Base-by-base conservation (phyloP, 2,113 vertebrate genomes). In the Sylvietta virens region DNA sequence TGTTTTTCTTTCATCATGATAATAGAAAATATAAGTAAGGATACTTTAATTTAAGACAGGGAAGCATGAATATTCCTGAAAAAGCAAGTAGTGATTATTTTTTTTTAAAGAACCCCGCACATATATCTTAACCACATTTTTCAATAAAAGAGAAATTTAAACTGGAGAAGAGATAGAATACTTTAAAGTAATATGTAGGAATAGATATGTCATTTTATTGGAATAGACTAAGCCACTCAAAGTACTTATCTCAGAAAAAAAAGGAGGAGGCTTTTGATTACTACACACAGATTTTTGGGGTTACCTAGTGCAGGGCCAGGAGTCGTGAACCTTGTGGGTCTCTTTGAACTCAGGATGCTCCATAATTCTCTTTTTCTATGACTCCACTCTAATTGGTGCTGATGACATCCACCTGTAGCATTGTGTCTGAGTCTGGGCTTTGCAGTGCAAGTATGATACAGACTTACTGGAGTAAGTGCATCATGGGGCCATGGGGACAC, bases 401-500 rank as follows among this genome's bases (percentile, higher is more conserved):
- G 21, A 15, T 57, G 54, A 57, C 22, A n/a, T 35, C 61, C 11
- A 30, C 8, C 15, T 37, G 18, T 50, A 51, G 9, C 30, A 6
- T 10, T 26, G 11, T 22, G 11, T 56, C 42, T 61, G 45, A 10
- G 12, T 51, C 12, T 51, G 42, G 37, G 30, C 28, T 64, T 10
- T 0, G 0, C 9, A 16, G 37, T 27, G 11, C 9, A 50, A 22
- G 14, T 30, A 44, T 3, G 0, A 16, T 13, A 44, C 3, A 20
- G 20, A 35, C 3, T 81, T 47, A 58, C 4, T 23, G 56, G 5
- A 20, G 3, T 42, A 24, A 33, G 13, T 33, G 8, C 37, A 64
- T 40, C 22, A 8, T 35, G 48, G 8, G 40, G 3, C 16, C 9
- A 21, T 10, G 35, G 27, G 30, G 12, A 15, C 18, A 56, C 15